Base-by-base conservation (phyloP, 2,888 invertebrate species). In the Embidobia sp. region DNA sequence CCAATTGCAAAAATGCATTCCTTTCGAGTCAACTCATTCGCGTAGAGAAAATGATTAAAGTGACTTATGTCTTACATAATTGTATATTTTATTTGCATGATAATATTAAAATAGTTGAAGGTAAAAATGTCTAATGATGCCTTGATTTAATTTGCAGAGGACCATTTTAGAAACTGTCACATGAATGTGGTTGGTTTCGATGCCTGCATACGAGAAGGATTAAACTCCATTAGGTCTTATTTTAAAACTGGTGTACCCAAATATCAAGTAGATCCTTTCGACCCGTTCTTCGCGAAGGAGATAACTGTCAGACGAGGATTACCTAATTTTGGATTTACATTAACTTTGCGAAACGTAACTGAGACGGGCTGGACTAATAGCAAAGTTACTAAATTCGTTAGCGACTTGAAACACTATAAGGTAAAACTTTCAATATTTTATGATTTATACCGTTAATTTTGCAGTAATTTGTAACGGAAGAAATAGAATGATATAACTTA, bases 321-420 rank as follows among this genome's bases (percentile, higher is more conserved):
- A 44, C 90, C 91, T 2, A 91, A 93, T 53, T 90, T 94, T 37
- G 94, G 94, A 27, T 95, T 95, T 86, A 93, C 92, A 26, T 91
- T 96, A 44, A 93, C 92, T 1, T 90, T 96, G n/a, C 92, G 90
- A 64, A 93, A 95, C 83, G 94, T 95, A 4, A 93, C 92, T 49
- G 96, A 96, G 86, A 91, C 92, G 66, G 96, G 96, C 29, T 96
- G 95, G 95, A 91, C 93, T 0, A 90, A 91, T 8, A 95, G 95
- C 15, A 93, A 94, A 84, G 93, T 96, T 73, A 95, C 94, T 6
- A 94, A 93, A 87, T 94, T 94, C 86, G 94, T 94, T 88, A 90
- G 89, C 74, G 88, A 88, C 66, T 66, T 89, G 29, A 80, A 82
- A 1, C 85, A 87, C 61, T 76, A 87, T 66, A 89, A 87, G 85